Base-by-base conservation (phyloP, 2,113 vertebrate species). In the Chloroceryle aenea region DNA sequence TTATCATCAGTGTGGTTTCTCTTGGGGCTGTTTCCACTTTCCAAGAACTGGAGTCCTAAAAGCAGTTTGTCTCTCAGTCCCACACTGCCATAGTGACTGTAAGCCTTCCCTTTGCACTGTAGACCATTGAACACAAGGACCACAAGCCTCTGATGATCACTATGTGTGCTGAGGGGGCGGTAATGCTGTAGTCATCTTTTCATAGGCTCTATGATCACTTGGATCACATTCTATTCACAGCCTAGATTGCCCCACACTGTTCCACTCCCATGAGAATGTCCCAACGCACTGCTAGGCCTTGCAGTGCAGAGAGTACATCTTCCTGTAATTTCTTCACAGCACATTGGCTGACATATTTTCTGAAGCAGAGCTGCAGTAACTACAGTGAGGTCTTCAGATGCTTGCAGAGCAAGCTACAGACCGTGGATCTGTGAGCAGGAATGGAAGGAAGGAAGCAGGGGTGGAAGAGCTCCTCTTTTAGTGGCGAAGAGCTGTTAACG, bases 401-500 rank as follows among this genome's bases (percentile, higher is more conserved):
- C 62, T 67, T 91, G 62, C 87, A 87, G 45, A 67, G 34, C 58
- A 71, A 76, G 26, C 32, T 79, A 52, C 69, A 78, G 47, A 27
- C 29, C 19, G 6, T n/a, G 40, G 59, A 48, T 76, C 53, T 58
- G 45, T 29, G 30, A 68, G 78, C 58, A 76, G 82, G 52, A 91
- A 79, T 85, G 71, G 53, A 95, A 87, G 87, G 88, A 95, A 93
- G 88, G 75, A 96, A 90, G 78, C 48, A 87, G 67, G n/a, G 78
- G 58, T 79, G 71, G 48, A 68, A 96, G 53, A 71, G 43, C 40
- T 89, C 15, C 62, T 91, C 94, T 85, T 92, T 90, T 29, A 90
- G 58, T 52, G 82, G 71, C 62, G 55, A 88, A 88, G 81, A 73
- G 45, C 53, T 85, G 47, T 74, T 74, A 58, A 58, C 0, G n/a